These are phyloP conservation scores for Poeciliopsis occidentalis DNA, from an alignment of 2,113 vertebrate genomes.

Conservation along the genomic window DNA sequence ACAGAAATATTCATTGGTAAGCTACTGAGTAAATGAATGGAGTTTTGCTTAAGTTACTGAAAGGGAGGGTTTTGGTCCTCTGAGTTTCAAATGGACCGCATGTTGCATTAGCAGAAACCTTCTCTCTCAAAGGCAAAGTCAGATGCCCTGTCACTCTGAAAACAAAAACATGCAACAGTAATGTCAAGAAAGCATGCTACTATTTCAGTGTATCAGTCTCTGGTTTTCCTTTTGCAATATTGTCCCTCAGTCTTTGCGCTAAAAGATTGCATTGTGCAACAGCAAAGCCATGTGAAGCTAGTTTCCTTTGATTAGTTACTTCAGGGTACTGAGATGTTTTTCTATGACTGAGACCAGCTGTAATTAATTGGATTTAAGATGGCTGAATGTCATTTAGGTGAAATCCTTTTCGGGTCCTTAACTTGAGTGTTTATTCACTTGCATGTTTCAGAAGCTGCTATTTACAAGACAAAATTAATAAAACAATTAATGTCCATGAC, in stretches of 20 bases:
- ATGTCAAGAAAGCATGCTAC: not conserved
- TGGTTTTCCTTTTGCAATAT: not conserved
- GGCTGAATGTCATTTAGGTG: not conserved
- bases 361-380: not conserved
- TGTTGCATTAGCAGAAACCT: not conserved
- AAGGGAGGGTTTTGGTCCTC: not conserved
- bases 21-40: not conserved
- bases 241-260: not conserved
- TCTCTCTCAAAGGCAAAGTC: not conserved
- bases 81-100: not conserved
- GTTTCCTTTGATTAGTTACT: slow-evolving; percentile 4
- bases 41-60: not conserved
- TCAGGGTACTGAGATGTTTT: not conserved
- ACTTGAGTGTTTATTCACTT: not conserved
- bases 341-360: not conserved
- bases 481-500: not conserved
- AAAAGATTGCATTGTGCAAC: not conserved
- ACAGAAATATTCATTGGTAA: not conserved
- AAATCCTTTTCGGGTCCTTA: not conserved
- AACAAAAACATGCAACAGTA: not conserved
- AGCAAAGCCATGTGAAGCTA: not conserved
- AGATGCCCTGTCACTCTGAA: not conserved
- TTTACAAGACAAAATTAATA: not conserved
- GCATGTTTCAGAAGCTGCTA: not conserved
- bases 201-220: not conserved